Evolutionary conservation across 64 coral and sea anemone genomes (phyloP), one percentile per base, ranked within the genome.

Genomic region (Hydrozoanthus tunicans): DNA sequence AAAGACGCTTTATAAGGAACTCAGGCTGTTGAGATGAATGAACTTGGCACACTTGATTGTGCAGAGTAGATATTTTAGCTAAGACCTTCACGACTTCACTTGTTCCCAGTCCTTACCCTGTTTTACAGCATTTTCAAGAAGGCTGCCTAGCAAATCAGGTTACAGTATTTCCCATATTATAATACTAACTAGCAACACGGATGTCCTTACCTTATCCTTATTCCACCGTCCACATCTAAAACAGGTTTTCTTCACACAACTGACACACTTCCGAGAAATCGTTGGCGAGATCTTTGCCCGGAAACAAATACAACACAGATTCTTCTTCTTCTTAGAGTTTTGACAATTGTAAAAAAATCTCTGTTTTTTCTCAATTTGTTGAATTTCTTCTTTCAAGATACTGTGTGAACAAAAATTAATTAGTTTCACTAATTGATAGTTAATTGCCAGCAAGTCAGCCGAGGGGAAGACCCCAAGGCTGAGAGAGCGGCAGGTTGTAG

Each of bases 171-270:
- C 32, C 32, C 32, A 43, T 2, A 43, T 43, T 2, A 43, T 43
- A 43, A 43, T 0, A 43, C 32, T 43, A 43, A 43, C 32, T 43
- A 43, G 32, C 32, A 43, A 43, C 2, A 43, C 32, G 32, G 32
- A 43, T 43, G 32, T 43, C 32, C 32, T 43, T 43, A 43, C 32
- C 32, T 43, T 43, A 43, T 43, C 72, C 72, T 76, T 7, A 4
- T 51, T 76, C 72, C 72, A 75, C 12, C 32, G 72, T 5, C 72
- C 72, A 13, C 72, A 75, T 75, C 72, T 75, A 27, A 75, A 75
- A 52, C 72, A 75, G 9, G 72, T 75, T 75, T 52, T 75, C 25
- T 75, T 12, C 8, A 7, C 7, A 14, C 72, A 75, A 9, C 27
- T 75, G 9, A 8, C 43, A 52, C 72, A 75, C 72, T 5, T 75